phyloP scores from a whole-genome alignment of 1,140 invertebrate genomes.

The Parapsyche elsis region DNA sequence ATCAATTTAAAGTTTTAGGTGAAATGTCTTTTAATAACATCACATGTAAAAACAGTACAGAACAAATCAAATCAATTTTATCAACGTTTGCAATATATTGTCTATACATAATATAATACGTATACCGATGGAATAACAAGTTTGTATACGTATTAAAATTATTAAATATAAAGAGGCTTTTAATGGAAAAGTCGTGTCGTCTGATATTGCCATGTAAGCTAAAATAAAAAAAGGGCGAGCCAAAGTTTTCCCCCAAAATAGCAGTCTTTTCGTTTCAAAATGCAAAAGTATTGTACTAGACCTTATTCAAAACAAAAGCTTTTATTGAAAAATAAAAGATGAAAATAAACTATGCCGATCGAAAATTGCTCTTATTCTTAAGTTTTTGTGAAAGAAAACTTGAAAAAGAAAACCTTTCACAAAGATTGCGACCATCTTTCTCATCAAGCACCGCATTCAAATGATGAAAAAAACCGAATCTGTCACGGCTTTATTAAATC shows the following conservation, averaged over 20 bases:
- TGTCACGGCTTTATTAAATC: conserved; percentile 32
- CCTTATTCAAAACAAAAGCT: not conserved
- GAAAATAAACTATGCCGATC: not conserved
- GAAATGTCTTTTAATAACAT: no score
- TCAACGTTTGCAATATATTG: no score
- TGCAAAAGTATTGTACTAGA: not conserved
- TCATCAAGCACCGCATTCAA: conserved; percentile 15
- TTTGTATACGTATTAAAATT: conserved; percentile 2
- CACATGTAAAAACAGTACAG: no score
- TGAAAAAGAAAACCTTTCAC: conserved; percentile 19
- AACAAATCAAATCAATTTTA: no score
- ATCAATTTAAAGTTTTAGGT: no score
- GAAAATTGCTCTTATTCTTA: conserved; percentile 1
- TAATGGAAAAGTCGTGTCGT: conserved; percentile 23
- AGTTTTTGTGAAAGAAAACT: not conserved
- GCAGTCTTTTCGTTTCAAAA: not conserved
- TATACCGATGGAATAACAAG: not conserved
- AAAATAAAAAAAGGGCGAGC: not conserved
- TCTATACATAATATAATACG: no score
- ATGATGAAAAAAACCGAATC: conserved; percentile 13
- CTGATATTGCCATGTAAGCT: conserved; percentile 3
- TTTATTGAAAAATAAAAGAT: not conserved
- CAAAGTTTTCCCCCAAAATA: not conserved
- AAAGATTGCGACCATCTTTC: conserved; percentile 8
- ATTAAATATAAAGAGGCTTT: conserved; percentile 18